Evolutionary conservation across 2,888 invertebrate species (phyloP).

Genomic region (Drepana falcataria): DNA sequence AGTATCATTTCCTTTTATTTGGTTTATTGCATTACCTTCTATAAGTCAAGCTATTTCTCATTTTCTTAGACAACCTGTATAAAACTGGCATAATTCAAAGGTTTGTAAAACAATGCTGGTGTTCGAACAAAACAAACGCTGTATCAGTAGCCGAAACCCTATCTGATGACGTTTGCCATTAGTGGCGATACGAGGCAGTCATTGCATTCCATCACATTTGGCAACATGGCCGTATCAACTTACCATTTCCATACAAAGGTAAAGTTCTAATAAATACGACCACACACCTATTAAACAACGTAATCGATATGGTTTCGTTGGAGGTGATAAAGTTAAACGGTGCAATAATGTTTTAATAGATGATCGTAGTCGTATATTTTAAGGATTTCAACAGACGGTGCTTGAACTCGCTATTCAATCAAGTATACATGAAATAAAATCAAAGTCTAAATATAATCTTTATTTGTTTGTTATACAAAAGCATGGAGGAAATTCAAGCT

Average conservation of each 20-base stretch:
- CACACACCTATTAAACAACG: constrained; percentile 18
- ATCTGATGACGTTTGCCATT: constrained; percentile 17
- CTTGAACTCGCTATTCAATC: too few species aligned
- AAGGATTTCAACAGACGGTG: background rate
- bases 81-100: too few species aligned
- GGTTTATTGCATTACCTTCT: too few species aligned
- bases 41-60: too few species aligned
- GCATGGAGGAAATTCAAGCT: too few species aligned
- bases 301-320: background rate
- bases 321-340: background rate
- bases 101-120: too few species aligned
- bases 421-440: too few species aligned
- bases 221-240: constrained; percentile 37
- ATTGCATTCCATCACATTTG: constrained; percentile 45
- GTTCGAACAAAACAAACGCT: background rate
- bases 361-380: background rate
- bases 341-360: constrained; percentile 1
- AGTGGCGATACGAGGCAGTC: background rate
- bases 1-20: too few species aligned
- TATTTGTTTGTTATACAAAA: too few species aligned
- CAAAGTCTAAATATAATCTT: too few species aligned
- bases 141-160: constrained; percentile 6
- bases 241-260: constrained; percentile 36
- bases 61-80: too few species aligned
- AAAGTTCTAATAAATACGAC: constrained; percentile 23